Evolutionary conservation across 2,797 vertebrate species (phyloP).

Genomic region (Sebastes flavidus): DNA sequence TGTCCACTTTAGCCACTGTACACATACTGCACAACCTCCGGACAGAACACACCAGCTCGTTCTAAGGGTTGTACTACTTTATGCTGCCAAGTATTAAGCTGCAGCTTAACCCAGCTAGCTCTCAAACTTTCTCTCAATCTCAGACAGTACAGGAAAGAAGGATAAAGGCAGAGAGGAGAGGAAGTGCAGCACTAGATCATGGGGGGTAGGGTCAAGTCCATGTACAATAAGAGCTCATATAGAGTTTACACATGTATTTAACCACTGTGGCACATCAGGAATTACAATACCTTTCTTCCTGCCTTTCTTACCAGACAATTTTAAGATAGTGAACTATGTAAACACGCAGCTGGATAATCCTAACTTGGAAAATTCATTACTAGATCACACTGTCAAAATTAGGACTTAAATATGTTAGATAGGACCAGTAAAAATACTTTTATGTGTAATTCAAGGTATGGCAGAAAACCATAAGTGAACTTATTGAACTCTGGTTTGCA

Average conservation of each 20-base stretch:
- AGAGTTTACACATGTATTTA: constrained; percentile 1
- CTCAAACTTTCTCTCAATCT: constrained; percentile 23
- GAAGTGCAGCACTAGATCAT: constrained; percentile 1
- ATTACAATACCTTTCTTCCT: neutral
- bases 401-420: neutral
- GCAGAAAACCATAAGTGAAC: neutral
- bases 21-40: neutral
- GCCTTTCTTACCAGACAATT: neutral
- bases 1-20: neutral
- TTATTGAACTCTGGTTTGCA: neutral
- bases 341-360: neutral
- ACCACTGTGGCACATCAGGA: neutral
- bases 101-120: neutral
- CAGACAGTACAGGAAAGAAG: constrained; percentile 10
- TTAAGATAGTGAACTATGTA: neutral
- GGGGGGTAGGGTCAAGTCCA: constrained; percentile 15
- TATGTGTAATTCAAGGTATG: neutral
- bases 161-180: constrained; percentile 12
- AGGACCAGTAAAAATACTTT: neutral
- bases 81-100: neutral
- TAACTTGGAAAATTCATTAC: neutral
- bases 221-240: constrained; percentile 14
- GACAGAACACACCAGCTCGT: neutral
- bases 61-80: neutral
- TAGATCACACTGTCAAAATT: neutral